A percentile compares a stretch with the other conserved stretches of the same genome.
phyloP scores from a whole-genome alignment of 2,888 invertebrate species.

The Ernsta delagoae region DNA sequence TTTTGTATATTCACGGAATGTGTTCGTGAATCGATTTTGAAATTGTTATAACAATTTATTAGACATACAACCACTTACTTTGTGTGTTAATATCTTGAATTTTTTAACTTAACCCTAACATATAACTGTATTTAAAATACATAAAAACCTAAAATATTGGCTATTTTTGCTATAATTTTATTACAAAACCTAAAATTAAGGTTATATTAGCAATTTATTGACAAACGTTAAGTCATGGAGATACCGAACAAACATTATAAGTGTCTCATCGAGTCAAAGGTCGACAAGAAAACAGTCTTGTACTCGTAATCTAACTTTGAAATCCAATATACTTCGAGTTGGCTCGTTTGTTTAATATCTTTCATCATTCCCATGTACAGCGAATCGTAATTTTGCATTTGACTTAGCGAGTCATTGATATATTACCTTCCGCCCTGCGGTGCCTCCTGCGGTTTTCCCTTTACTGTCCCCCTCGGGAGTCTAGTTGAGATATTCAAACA shows the following conservation, averaged over 20 bases:
- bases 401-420: constrained; percentile 34
- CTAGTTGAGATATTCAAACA: constrained; percentile 43
- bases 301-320: constrained; percentile 33
- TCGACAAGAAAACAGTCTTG: constrained; percentile 15
- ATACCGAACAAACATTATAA: background rate
- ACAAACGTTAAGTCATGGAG: background rate
- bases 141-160: too few species aligned
- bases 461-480: constrained; percentile 45
- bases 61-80: too few species aligned
- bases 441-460: constrained; percentile 41
- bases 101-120: too few species aligned
- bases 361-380: constrained; percentile 38
- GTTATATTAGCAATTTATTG: background rate
- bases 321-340: constrained; percentile 30
- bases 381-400: constrained; percentile 39
- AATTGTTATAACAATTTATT: too few species aligned
- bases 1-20: too few species aligned
- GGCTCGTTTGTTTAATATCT: constrained; percentile 33
- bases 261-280: constrained; percentile 17
- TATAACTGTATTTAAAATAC: too few species aligned
- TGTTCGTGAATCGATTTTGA: too few species aligned
- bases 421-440: constrained; percentile 41
- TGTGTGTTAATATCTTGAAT: too few species aligned
- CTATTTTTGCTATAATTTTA: too few species aligned
- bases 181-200: too few species aligned